Base-by-base conservation (phyloP, 2,888 invertebrate species). In the Nudaria mundana region DNA sequence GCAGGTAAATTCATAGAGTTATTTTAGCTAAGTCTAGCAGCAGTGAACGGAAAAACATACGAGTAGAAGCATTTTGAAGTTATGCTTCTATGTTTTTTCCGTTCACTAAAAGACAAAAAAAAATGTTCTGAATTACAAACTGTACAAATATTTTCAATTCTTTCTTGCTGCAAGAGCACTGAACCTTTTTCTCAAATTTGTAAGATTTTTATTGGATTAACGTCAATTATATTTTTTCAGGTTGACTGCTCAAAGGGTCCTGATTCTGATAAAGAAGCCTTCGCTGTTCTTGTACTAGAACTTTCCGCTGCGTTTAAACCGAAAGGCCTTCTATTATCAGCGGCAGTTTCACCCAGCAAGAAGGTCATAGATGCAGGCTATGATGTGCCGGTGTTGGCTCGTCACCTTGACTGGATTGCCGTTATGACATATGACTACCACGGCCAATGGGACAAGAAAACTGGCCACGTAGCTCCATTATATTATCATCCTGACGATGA, bases 401-500 rank as follows among this genome's bases (percentile, higher is more conserved):
- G 91, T 54, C 91, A 94, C 68, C 85, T 97, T 39, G 97, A 97
- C 71, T 97, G 96, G 95, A 94, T 97, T 32, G 95, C 96, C 0
- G 95, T 97, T 0, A 97, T 97, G 97, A 94, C 96, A 0, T 97
- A 97, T 63, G 97, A 97, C 68, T 96, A 93, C 81, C 96, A 97
- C 57, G 97, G 97, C 0, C 96, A 96, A 63, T 97, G 97, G 97
- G 97, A 97, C 63, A 95, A 95, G 70, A 94, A 94, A 71, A 97
- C 97, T 1, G 97, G 97, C 0, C 97, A 97, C 65, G 95, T 97
- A 0, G 95, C 97, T 0, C 97, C 97, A 0, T 76, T 97, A 25
- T 96, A 92, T 58, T 91, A 94, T 64, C 95, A 96, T 69, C 94
- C 94, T 2, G 93, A 95, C 29, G 96, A 96, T 66, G 95, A 94